phyloP scores from a whole-genome alignment of 1,140 invertebrate genomes.

The Himalopsyche phryganea region DNA sequence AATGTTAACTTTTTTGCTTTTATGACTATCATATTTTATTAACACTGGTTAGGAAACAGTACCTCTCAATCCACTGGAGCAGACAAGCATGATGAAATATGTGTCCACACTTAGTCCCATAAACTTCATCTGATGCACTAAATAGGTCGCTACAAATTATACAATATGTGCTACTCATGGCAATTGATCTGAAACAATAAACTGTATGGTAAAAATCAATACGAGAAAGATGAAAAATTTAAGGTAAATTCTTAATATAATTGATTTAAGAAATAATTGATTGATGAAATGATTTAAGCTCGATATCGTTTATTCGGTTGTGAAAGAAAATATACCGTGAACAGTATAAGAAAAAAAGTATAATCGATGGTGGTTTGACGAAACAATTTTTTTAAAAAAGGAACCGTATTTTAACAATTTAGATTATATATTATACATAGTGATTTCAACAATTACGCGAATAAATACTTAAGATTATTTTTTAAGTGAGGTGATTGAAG shows the following conservation, averaged over 20 bases:
- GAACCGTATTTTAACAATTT: too few species aligned
- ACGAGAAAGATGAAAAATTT: not conserved
- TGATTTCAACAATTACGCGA: too few species aligned
- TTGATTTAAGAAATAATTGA: not conserved
- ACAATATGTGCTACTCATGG: conserved; percentile 37
- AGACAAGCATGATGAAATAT: conserved; percentile 56
- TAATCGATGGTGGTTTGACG: too few species aligned
- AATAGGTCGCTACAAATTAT: conserved; percentile 57
- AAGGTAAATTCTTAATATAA: not conserved
- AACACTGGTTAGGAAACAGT: too few species aligned
- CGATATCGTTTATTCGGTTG: not conserved
- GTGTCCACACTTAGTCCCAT: conserved; percentile 54
- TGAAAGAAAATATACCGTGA: too few species aligned
- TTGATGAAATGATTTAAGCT: not conserved
- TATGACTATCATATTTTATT: too few species aligned
- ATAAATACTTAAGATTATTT: too few species aligned
- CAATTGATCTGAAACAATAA: not conserved
- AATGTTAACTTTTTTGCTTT: too few species aligned
- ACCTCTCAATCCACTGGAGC: conserved; percentile 54
- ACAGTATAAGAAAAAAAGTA: too few species aligned
- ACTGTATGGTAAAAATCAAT: not conserved
- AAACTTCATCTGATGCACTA: conserved; percentile 44
- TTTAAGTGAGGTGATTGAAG: too few species aligned
- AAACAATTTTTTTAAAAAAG: too few species aligned
- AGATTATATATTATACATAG: too few species aligned